Percentiles rank a stretch among this genome's conserved stretches.
Evolutionary conservation across 2,113 vertebrate genomes (phyloP).

Genomic region (Rana temporaria): DNA sequence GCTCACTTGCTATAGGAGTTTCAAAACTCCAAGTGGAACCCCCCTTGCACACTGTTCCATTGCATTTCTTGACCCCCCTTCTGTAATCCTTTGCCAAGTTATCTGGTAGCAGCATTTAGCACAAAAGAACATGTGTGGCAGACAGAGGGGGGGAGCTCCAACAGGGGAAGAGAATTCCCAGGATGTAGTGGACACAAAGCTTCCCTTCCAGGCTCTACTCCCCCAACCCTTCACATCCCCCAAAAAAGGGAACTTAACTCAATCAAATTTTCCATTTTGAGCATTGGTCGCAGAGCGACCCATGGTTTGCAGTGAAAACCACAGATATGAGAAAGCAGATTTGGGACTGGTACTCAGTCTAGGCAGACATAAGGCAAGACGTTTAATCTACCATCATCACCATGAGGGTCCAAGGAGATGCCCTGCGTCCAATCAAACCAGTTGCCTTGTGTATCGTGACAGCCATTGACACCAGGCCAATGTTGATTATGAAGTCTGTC

Average conservation of each 20-base stretch:
- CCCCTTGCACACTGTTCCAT: constrained; percentile 71
- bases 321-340: constrained; percentile 74
- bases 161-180: constrained; percentile 30
- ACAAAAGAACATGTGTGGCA: constrained; percentile 74
- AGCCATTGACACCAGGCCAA: constrained; percentile 95
- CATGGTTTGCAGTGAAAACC: constrained; percentile 71
- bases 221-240: constrained; percentile 22
- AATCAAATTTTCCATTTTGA: constrained; percentile 68
- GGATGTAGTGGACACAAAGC: constrained; percentile 45
- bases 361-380: constrained; percentile 95
- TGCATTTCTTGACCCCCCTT: constrained; percentile 68
- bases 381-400: constrained; percentile 88
- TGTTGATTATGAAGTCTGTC: constrained; percentile 79
- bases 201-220: constrained; percentile 28
- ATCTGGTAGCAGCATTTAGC: constrained; percentile 89
- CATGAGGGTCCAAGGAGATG: constrained; percentile 89
- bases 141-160: constrained; percentile 59
- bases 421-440: constrained; percentile 98
- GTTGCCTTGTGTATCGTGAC: constrained; percentile 88
- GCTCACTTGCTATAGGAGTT: constrained; percentile 76
- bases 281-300: constrained; percentile 61
- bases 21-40: constrained; percentile 70
- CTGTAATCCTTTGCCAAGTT: constrained; percentile 66
- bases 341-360: constrained; percentile 78
- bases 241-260: constrained; percentile 62